Conservation (phyloP, 64 coral and sea anemone genomes). For the Acropora yongei region DNA sequence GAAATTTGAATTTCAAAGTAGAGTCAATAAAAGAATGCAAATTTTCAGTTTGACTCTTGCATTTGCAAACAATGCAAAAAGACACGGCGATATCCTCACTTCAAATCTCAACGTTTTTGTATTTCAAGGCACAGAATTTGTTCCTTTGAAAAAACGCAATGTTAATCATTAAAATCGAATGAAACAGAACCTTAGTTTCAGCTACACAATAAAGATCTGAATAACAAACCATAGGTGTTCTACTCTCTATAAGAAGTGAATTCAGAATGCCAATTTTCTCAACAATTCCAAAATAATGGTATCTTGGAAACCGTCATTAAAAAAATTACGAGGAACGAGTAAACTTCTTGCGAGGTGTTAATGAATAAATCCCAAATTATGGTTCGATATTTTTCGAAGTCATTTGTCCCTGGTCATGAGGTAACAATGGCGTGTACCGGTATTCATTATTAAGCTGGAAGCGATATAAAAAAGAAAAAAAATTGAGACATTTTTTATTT, state of each 20-base stretch:
- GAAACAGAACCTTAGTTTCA: not conserved
- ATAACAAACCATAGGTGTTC: not conserved
- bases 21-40: slow-evolving; percentile 49
- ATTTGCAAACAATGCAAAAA: not conserved
- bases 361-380: no score
- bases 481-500: not conserved
- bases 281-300: not conserved
- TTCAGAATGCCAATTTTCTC: not conserved
- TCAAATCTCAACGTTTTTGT: not conserved
- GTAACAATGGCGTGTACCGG: no score
- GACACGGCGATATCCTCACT: not conserved
- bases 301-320: not conserved
- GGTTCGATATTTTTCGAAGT: no score
- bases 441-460: no score
- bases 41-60: not conserved
- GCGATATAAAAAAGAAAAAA: no score
- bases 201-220: slow-evolving; percentile 8
- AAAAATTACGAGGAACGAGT: not conserved
- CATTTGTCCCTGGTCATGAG: no score
- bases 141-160: not conserved
- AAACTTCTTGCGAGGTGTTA: not conserved
- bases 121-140: not conserved
- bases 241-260: slow-evolving; percentile 25
- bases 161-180: slow-evolving; percentile 3
- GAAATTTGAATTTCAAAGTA: slow-evolving; percentile 50